Conservation (phyloP, 2,888 invertebrate genomes). For the Drosophila maculinotata region DNA sequence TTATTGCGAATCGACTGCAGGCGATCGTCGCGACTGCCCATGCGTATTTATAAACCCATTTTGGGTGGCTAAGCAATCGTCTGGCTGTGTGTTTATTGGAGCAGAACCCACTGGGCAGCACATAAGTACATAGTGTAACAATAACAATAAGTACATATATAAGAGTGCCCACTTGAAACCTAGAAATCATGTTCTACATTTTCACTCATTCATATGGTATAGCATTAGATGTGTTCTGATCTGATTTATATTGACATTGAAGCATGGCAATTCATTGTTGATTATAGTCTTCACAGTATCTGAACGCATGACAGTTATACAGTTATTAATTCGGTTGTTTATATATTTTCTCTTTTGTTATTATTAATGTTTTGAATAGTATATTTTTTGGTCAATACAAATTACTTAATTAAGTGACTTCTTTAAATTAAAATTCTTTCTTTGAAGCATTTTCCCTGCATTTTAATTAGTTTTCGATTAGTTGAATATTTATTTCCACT, state of each 20-base stretch:
- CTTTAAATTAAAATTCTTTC: too few species aligned
- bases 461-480: too few species aligned
- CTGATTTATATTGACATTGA: slow-evolving; percentile 25
- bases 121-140: too few species aligned
- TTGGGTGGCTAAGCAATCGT: slow-evolving; percentile 28
- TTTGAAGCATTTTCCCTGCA: too few species aligned
- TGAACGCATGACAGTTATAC: too few species aligned
- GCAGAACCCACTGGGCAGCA: slow-evolving; percentile 39
- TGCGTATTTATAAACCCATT: slow-evolving; percentile 40
- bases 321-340: slow-evolving; percentile 18
- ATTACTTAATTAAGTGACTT: too few species aligned
- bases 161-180: slow-evolving; percentile 11
- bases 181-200: slow-evolving; percentile 37
- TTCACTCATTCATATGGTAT: slow-evolving; percentile 14
- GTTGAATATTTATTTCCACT: too few species aligned
- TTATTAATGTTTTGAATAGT: too few species aligned
- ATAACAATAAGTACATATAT: background rate
- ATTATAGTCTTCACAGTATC: slow-evolving; percentile 13
- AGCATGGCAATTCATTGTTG: slow-evolving; percentile 2
- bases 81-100: slow-evolving; percentile 46
- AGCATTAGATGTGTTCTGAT: slow-evolving; percentile 18
- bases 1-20: slow-evolving; percentile 21
- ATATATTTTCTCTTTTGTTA: too few species aligned
- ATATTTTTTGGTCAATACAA: too few species aligned
- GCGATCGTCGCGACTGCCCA: slow-evolving; percentile 26